Evolutionary conservation across 2,797 vertebrate species (phyloP).

Genomic region (Sparus aurata): DNA sequence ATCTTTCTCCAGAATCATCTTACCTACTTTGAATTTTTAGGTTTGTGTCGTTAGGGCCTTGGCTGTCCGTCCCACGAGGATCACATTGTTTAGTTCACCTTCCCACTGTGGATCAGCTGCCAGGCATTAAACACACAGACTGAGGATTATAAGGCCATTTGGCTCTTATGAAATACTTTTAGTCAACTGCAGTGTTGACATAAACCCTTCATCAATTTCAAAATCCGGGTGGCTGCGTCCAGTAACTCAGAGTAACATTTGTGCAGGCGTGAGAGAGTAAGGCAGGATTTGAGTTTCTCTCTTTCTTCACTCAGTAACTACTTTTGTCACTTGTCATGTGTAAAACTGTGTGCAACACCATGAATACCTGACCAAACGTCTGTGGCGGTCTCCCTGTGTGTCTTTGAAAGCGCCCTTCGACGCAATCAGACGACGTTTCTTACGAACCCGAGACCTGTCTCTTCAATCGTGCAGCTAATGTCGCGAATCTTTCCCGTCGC

Average conservation of each 20-base stretch:
- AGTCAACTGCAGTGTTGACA: too few relatives aligned
- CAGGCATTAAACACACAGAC: neutral
- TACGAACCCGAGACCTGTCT: neutral
- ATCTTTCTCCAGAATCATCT: too few relatives aligned
- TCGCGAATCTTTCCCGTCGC: neutral
- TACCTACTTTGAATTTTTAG: neutral
- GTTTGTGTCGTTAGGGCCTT: neutral
- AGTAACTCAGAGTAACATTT: too few relatives aligned
- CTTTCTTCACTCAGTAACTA: too few relatives aligned
- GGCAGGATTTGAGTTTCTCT: too few relatives aligned
- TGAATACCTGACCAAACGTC: too few relatives aligned
- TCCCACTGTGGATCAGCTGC: neutral
- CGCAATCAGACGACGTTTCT: neutral
- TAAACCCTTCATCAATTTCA: too few relatives aligned
- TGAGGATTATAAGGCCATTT: neutral
- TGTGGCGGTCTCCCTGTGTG: too few relatives aligned
- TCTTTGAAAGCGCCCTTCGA: neutral
- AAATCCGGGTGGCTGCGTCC: too few relatives aligned
- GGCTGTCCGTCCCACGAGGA: neutral
- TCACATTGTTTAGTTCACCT: slow-evolving; percentile 14
- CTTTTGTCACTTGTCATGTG: too few relatives aligned
- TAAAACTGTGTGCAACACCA: too few relatives aligned
- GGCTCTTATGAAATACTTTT: neutral
- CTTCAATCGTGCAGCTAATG: neutral
- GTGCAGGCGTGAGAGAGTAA: too few relatives aligned